Conservation (phyloP, 23 tunicate species). For the Styela clava region DNA sequence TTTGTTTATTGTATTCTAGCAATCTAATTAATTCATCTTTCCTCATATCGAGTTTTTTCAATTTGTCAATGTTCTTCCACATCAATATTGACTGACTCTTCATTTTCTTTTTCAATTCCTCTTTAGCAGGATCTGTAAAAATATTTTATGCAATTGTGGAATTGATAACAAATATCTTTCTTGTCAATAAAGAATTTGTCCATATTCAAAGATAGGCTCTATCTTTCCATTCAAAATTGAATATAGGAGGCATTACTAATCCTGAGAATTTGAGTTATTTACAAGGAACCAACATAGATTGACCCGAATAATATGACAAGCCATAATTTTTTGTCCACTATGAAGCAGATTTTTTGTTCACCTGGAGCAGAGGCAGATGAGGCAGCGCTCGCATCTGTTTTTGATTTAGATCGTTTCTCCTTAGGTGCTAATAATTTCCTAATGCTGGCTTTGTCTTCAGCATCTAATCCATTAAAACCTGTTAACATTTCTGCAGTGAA, state of each 20-base stretch:
- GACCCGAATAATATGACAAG: too few species aligned
- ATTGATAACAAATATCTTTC: too few species aligned
- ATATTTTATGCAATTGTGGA: too few species aligned
- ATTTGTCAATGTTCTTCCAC: slow-evolving; percentile 80
- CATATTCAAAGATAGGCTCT: too few species aligned
- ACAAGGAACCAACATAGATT: too few species aligned
- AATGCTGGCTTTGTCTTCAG: slow-evolving; percentile 54
- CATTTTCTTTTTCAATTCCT: slow-evolving; percentile 34
- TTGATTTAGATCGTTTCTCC: neutral
- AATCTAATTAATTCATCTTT: slow-evolving; percentile 36
- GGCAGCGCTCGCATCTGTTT: neutral
- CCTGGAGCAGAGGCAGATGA: neutral
- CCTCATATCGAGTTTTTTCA: slow-evolving; percentile 49
- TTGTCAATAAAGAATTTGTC: too few species aligned
- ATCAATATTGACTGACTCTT: slow-evolving; percentile 45
- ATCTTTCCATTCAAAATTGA: too few species aligned
- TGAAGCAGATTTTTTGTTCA: too few species aligned
- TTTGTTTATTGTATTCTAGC: slow-evolving; percentile 53
- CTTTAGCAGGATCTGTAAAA: neutral
- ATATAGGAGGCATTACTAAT: too few species aligned
- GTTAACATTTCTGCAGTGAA: slow-evolving; percentile 80
- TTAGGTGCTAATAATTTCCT: slow-evolving; percentile 37
- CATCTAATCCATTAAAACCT: slow-evolving; percentile 70
- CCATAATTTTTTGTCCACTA: too few species aligned
- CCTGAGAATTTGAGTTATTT: too few species aligned